phyloP scores from a whole-genome alignment of 2,888 invertebrate species.

The Epinotia nisella region DNA sequence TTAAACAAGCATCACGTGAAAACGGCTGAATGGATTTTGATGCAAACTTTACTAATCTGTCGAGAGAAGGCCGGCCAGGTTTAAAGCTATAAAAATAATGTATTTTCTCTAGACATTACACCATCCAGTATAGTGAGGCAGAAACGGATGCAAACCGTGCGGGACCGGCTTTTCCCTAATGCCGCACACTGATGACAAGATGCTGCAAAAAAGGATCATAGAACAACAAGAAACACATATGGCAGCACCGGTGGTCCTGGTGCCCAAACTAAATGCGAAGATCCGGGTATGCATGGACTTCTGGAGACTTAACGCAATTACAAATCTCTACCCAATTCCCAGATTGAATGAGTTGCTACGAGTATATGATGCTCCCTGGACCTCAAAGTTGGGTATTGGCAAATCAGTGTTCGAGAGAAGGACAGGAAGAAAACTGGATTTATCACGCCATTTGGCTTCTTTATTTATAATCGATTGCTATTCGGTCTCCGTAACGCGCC shows the following conservation, averaged over 20 bases:
- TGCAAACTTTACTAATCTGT: too few species aligned
- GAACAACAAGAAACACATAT: background rate
- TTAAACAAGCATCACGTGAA: too few species aligned
- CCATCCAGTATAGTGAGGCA: too few species aligned
- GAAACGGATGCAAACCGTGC: too few species aligned
- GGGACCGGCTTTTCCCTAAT: too few species aligned
- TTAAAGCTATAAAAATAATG: too few species aligned
- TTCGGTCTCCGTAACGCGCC: conserved; percentile 57
- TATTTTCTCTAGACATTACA: too few species aligned
- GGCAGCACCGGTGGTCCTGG: background rate
- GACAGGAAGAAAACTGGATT: conserved; percentile 49
- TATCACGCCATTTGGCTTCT: conserved; percentile 49
- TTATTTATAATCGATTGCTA: conserved; percentile 54
- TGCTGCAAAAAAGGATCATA: too few species aligned
- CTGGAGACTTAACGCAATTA: background rate
- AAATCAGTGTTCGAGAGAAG: conserved; percentile 47
- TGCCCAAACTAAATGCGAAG: background rate
- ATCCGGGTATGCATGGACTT: conserved; percentile 5
- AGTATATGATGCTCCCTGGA: conserved; percentile 46
- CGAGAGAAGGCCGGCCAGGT: too few species aligned
- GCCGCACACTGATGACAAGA: too few species aligned
- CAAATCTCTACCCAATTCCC: conserved; percentile 57
- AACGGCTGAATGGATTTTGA: too few species aligned
- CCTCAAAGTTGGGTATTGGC: conserved; percentile 59
- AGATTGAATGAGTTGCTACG: conserved; percentile 51